Percentiles rank a stretch among this genome's conserved stretches.
Evolutionary conservation across 2,888 invertebrate species (phyloP).

Genomic region (Tipula confusa): DNA sequence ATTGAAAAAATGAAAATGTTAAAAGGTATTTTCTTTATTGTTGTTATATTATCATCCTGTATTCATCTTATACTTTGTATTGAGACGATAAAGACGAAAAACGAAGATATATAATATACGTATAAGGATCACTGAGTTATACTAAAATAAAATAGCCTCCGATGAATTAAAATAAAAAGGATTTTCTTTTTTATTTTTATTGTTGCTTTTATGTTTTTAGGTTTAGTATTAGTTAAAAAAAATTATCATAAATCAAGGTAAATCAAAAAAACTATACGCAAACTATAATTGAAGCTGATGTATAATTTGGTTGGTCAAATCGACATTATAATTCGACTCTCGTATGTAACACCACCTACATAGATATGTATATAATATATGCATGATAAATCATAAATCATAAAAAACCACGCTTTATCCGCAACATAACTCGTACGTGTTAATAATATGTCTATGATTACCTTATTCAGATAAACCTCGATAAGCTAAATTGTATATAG

Average conservation of each 20-base stretch:
- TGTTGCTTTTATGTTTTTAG: not conserved
- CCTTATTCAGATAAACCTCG: constrained; percentile 20
- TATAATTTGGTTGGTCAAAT: not conserved
- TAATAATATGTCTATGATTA: constrained; percentile 20
- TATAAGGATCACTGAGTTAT: not conserved
- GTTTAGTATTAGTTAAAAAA: not conserved
- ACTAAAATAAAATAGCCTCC: not conserved
- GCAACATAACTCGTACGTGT: constrained; percentile 20
- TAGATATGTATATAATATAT: not conserved
- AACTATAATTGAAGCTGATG: not conserved
- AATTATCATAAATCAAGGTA: not conserved
- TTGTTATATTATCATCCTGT: constrained; percentile 25
- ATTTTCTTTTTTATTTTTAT: constrained; percentile 13
- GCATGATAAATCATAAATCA: not conserved
- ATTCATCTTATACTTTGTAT: not conserved
- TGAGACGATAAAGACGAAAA: not conserved
- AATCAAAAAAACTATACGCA: not conserved
- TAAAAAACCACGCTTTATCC: constrained; percentile 25
- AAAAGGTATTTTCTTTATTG: constrained; percentile 25
- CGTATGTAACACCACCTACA: not conserved
- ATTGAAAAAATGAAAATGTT: constrained; percentile 14
- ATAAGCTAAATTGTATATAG: not conserved
- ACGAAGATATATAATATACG: not conserved
- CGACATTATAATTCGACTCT: not conserved
- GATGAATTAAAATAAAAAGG: constrained; percentile 12